These are phyloP conservation scores for Channa argus DNA, from an alignment of 2,113 vertebrate species.

Conservation along the genomic window DNA sequence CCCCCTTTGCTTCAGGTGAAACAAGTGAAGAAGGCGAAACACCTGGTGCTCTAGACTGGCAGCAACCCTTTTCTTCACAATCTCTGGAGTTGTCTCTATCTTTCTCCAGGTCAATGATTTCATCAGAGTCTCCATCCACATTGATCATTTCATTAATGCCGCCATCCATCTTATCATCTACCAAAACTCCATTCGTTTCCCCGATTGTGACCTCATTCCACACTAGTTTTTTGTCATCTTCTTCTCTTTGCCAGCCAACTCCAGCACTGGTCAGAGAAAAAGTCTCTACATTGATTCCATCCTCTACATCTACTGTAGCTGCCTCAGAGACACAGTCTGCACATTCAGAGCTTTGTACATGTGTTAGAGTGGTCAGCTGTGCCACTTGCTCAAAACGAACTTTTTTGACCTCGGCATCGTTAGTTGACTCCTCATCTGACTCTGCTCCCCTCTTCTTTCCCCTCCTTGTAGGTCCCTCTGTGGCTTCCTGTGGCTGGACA, in stretches of 20 bases:
- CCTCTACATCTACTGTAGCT: background rate
- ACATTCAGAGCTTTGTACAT: background rate
- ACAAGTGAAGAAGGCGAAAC: background rate
- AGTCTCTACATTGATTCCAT: background rate
- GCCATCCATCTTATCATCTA: constrained; percentile 8
- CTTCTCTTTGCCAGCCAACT: background rate
- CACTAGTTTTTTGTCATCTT: background rate
- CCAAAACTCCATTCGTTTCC: background rate
- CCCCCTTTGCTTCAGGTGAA: background rate
- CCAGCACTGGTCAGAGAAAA: background rate
- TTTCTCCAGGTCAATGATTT: background rate
- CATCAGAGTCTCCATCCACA: constrained; percentile 34
- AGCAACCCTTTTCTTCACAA: background rate
- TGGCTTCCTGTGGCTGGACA: background rate
- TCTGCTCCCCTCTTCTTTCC: constrained; percentile 35
- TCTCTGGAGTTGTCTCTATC: background rate
- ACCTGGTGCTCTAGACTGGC: background rate
- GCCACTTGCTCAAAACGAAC: background rate
- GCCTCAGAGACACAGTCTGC: background rate
- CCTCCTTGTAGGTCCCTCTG: background rate
- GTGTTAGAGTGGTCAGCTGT: background rate
- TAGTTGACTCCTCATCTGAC: background rate
- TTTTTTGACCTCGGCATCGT: constrained; percentile 39
- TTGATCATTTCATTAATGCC: constrained; percentile 7
- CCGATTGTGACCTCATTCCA: background rate